Base-by-base conservation (phyloP, 23 tunicate genomes). In the Corella eumyota region DNA sequence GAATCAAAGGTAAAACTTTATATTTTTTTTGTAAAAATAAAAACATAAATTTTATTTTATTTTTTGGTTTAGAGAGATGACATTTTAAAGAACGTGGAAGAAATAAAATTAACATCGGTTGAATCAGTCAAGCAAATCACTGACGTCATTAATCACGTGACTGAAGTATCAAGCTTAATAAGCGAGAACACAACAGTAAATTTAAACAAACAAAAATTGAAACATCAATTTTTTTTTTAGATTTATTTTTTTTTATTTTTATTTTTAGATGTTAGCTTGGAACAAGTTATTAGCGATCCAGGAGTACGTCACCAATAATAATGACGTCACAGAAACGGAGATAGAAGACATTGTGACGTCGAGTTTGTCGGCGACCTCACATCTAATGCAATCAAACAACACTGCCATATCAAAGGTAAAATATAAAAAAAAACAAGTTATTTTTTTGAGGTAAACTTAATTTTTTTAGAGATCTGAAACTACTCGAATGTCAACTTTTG, bases 61-160 rank as follows among this genome's bases (percentile, higher is more conserved):
- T 7, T 51, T 27, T 7, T 51, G 20, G 23, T 51, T 9, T 9
- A 51, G 57, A 51, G 57, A 51, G 23, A 11, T 19, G 22, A 51
- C 6, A 51, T 51, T n/a, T 19, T 51, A 6, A 51, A 51, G 6
- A 6, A 7, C 23, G 23, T 51, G 5, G 5, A 25, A 7, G 23
- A 25, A 6, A 7, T 27, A 27, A 51, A 51, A 51, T 6, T 51
- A 7, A 51, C 57, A 6, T 51, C 57, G 11, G 57, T 51, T 51
- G 22, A 9, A 51, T 11, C 23, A 51, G 23, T 27, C 5, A 51
- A 51, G 23, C 57, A 51, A 19, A 19, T 51, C 57, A 27, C 23
- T 6, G 57, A 51, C 57, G 57, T 51, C 57, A 51, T 51, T 25
- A 51, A 19, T 7, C 22, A 51, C 23, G 23, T 51, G 21, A 51